Evolutionary conservation across 2,113 vertebrate species (phyloP).

Genomic region (Pseudonaja textilis): DNA sequence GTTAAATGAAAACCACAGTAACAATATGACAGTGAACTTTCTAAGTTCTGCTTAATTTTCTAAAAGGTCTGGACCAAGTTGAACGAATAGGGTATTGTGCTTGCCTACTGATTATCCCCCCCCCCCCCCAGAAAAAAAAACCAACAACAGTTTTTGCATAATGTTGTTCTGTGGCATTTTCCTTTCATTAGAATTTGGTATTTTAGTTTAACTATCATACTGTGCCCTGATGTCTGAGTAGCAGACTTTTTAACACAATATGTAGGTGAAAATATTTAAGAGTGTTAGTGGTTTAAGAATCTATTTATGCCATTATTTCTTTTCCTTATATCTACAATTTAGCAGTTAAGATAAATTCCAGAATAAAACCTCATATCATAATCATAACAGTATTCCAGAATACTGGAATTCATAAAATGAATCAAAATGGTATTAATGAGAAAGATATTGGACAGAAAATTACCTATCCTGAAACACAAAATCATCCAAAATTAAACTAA

Average conservation of each 20-base stretch:
- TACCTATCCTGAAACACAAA: background rate
- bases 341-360: background rate
- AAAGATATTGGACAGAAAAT: background rate
- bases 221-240: background rate
- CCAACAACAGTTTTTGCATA: background rate
- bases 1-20: background rate
- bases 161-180: background rate
- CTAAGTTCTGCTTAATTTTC: background rate
- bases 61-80: background rate
- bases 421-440: background rate
- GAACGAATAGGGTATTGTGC: background rate
- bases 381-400: background rate
- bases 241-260: background rate
- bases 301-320: background rate
- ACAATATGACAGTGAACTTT: background rate
- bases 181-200: background rate
- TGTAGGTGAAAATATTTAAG: background rate
- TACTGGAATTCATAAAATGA: too few relatives aligned
- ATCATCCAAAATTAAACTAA: background rate
- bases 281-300: background rate
- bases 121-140: background rate
- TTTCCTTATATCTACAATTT: background rate
- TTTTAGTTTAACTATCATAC: background rate
- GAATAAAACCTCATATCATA: background rate
- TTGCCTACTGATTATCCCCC: background rate